Percentiles rank a stretch among this genome's conserved stretches.
phyloP scores from a whole-genome alignment of 2,888 invertebrate genomes.

The Hermaeophaga mercurialis region DNA sequence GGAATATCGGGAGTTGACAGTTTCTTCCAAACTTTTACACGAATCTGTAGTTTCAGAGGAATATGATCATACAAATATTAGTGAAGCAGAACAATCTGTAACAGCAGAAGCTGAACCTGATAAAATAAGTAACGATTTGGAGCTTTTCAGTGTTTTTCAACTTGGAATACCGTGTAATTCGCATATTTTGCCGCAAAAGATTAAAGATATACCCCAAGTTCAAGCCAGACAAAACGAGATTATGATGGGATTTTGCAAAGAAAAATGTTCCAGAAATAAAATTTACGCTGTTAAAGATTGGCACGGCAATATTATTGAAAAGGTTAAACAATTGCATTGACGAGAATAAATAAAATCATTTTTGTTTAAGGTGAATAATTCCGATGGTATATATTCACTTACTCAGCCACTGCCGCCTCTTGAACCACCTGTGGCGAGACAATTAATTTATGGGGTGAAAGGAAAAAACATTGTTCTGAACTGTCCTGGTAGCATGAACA shows the following conservation, averaged over 20 bases:
- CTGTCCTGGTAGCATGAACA: conserved; percentile 63
- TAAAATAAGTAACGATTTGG: conserved; percentile 36
- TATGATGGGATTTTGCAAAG: conserved; percentile 62
- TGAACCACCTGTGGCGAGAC: conserved; percentile 56
- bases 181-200: conserved; percentile 57
- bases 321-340: too few relatives aligned
- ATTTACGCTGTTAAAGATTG: conserved; percentile 63
- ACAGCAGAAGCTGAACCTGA: neutral
- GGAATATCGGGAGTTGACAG: conserved; percentile 14
- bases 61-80: neutral
- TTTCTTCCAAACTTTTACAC: conserved; percentile 6
- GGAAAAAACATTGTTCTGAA: conserved; percentile 53
- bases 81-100: neutral
- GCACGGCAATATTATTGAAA: conserved; percentile 62
- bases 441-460: conserved; percentile 54
- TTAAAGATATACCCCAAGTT: conserved; percentile 56
- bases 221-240: conserved; percentile 61
- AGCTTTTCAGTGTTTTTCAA: conserved; percentile 57
- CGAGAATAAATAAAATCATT: neutral
- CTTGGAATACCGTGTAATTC: conserved; percentile 66
- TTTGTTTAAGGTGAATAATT: conserved; percentile 60
- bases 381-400: conserved; percentile 64
- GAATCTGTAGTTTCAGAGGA: neutral
- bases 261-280: conserved; percentile 58
- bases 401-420: conserved; percentile 59